Percentiles rank a stretch among this genome's conserved stretches.
Evolutionary conservation across 2,888 invertebrate genomes (phyloP).

Genomic region (Harpagoxenus sublaevis): DNA sequence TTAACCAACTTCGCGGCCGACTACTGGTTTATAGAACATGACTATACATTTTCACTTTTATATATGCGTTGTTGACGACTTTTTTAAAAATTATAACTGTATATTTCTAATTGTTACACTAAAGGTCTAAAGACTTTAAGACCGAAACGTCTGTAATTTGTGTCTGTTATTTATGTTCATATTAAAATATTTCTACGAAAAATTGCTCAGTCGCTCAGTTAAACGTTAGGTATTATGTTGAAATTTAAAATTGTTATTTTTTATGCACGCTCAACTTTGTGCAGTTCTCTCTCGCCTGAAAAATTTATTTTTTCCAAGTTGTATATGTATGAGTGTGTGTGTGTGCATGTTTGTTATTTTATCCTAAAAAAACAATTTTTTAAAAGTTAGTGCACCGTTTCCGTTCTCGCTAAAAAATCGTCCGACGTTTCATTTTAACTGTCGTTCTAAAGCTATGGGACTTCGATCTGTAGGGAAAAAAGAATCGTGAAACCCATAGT

Average conservation of each 20-base stretch:
- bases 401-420: not conserved
- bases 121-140: too few relatives aligned
- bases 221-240: not conserved
- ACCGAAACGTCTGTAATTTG: too few relatives aligned
- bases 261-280: not conserved
- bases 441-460: not conserved
- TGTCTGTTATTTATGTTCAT: too few relatives aligned
- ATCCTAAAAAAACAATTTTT: not conserved
- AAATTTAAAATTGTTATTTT: constrained; percentile 4
- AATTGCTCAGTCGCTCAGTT: not conserved
- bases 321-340: not conserved
- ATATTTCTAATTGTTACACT: too few relatives aligned
- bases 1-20: too few relatives aligned
- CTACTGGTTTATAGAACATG: too few relatives aligned
- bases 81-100: too few relatives aligned
- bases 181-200: not conserved
- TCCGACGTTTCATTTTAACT: not conserved
- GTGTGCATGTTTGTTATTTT: constrained; percentile 2
- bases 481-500: not conserved
- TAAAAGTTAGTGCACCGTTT: not conserved
- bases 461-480: not conserved
- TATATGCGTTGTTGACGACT: too few relatives aligned
- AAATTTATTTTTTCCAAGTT: not conserved
- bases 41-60: too few relatives aligned
- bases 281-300: not conserved